These are phyloP conservation scores for Entomobrya multifasciata DNA, from an alignment of 2,888 invertebrate species.

Conservation along the genomic window DNA sequence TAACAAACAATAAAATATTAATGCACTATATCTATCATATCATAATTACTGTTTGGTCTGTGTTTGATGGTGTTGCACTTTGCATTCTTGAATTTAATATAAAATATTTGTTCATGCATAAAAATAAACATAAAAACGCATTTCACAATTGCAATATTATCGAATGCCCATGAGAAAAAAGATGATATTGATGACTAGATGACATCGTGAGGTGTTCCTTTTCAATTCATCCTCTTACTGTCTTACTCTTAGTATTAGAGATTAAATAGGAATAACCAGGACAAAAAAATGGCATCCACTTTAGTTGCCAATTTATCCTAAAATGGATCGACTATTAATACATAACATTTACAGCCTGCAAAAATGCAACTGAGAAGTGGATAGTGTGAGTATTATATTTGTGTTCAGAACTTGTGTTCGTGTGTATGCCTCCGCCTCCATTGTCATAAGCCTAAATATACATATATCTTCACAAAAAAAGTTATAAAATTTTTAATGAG, in stretches of 20 bases:
- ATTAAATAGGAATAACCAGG: conserved; percentile 30
- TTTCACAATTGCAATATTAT: conserved; percentile 22
- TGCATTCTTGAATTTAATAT: conserved; percentile 40
- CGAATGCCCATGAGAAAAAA: conserved; percentile 33
- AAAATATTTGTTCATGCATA: conserved; percentile 31
- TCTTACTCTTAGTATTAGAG: not conserved
- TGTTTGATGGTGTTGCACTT: not conserved
- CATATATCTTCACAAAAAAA: not conserved
- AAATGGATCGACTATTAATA: conserved; percentile 49
- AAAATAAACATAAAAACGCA: conserved; percentile 36
- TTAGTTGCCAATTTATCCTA: conserved; percentile 56
- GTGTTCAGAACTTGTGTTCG: not conserved
- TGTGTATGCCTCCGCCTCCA: not conserved
- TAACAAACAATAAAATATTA: not conserved
- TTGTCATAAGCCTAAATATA: not conserved
- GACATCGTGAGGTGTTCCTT: not conserved
- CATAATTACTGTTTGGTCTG: not conserved
- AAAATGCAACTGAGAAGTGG: not conserved
- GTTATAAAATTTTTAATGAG: conserved; percentile 40
- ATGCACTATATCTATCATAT: not conserved
- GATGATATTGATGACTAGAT: not conserved
- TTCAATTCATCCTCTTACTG: conserved; percentile 2
- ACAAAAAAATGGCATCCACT: conserved; percentile 35
- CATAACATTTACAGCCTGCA: not conserved
- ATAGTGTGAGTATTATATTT: not conserved